Percentiles rank a stretch among this genome's conserved stretches.
These are phyloP conservation scores for Lutjanus argentimaculatus DNA, from an alignment of 2,797 vertebrate species.

Conservation along the genomic window DNA sequence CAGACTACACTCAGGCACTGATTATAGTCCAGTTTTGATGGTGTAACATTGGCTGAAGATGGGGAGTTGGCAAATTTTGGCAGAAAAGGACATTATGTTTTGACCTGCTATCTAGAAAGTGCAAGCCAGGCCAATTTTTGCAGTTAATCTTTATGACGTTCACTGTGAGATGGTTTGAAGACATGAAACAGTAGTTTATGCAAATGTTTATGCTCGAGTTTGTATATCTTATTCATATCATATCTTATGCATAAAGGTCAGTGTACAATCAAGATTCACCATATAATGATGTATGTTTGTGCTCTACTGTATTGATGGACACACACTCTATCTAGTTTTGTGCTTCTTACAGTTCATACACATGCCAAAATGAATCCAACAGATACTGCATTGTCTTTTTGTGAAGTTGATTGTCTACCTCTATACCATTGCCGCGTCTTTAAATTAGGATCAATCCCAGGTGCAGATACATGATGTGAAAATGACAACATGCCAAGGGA, in stretches of 20 bases:
- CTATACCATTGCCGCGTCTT: neutral
- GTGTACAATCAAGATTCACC: neutral
- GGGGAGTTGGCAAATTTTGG: slow-evolving; percentile 40
- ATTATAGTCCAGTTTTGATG: slow-evolving; percentile 71
- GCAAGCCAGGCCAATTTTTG: slow-evolving; percentile 19
- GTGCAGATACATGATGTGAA: slow-evolving; percentile 45
- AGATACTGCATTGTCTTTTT: neutral
- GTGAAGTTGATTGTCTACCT: neutral
- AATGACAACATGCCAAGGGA: slow-evolving; percentile 69
- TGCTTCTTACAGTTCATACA: neutral
- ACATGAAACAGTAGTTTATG: neutral
- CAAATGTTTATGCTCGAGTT: neutral
- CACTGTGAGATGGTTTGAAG: neutral
- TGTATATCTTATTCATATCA: neutral
- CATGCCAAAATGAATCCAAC: neutral
- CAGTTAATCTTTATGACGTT: slow-evolving; percentile 6
- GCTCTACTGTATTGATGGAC: neutral
- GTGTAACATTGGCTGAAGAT: slow-evolving; percentile 57
- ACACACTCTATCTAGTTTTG: neutral
- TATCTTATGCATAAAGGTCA: neutral
- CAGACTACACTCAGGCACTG: slow-evolving; percentile 34
- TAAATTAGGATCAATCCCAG: slow-evolving; percentile 1
- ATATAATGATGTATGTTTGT: neutral
- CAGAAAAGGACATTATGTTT: neutral
- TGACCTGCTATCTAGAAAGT: slow-evolving; percentile 7